These are phyloP conservation scores for Hybos culiciformis DNA, from an alignment of 2,888 invertebrate genomes.

Conservation along the genomic window DNA sequence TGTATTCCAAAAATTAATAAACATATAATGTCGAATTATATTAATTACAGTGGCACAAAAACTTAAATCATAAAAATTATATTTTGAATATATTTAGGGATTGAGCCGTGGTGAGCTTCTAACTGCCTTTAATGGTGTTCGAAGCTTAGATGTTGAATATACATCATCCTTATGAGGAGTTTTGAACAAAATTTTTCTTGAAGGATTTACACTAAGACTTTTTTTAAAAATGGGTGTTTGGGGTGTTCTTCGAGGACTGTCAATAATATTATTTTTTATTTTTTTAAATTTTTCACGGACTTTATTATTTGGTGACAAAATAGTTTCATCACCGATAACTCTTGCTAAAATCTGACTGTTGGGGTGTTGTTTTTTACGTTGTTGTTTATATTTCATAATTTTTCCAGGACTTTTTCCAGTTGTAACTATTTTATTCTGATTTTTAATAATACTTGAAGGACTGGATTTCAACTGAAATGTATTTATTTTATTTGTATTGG, in stretches of 20 bases:
- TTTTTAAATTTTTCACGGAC: background rate
- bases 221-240: slow-evolving; percentile 7
- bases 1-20: too few species aligned
- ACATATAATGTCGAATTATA: background rate
- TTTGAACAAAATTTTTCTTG: slow-evolving; percentile 7
- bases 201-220: slow-evolving; percentile 6
- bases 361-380: slow-evolving; percentile 11
- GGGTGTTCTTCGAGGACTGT: slow-evolving; percentile 3
- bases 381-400: slow-evolving; percentile 15
- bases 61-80: background rate
- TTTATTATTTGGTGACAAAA: background rate
- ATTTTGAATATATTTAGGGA: slow-evolving; percentile 1
- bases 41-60: background rate
- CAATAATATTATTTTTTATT: background rate
- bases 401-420: slow-evolving; percentile 17
- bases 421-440: too few species aligned
- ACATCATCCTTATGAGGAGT: slow-evolving; percentile 1
- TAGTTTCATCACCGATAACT: background rate
- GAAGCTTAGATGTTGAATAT: background rate
- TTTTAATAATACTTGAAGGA: slow-evolving; percentile 15
- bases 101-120: slow-evolving; percentile 7
- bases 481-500: background rate
- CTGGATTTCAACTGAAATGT: background rate
- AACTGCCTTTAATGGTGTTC: slow-evolving; percentile 6
- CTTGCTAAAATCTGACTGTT: background rate